phyloP scores from a whole-genome alignment of 2,888 invertebrate species.

The Drosophila crucigera region DNA sequence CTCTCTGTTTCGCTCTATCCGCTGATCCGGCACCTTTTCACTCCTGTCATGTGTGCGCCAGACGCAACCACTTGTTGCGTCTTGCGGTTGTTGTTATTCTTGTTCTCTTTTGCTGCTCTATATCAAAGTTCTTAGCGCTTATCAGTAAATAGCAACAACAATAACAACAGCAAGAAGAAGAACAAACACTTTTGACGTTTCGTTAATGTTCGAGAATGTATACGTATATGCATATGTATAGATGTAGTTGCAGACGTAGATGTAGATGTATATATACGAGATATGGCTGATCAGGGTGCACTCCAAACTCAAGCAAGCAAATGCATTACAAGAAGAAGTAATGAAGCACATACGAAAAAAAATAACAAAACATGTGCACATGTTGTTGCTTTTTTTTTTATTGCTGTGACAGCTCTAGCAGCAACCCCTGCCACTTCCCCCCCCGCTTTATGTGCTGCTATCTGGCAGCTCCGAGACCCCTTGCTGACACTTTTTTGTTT shows the following conservation, averaged over 20 bases:
- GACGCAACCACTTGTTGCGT: slow-evolving; percentile 41
- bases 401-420: slow-evolving; percentile 10
- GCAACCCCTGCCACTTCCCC: not conserved
- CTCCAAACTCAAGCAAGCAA: slow-evolving; percentile 19
- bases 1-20: not conserved
- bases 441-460: slow-evolving; percentile 44
- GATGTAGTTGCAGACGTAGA: slow-evolving; percentile 5
- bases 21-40: slow-evolving; percentile 22
- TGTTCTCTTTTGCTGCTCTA: slow-evolving; percentile 38
- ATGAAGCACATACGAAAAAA: not conserved
- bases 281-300: slow-evolving; percentile 25
- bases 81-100: slow-evolving; percentile 8
- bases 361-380: slow-evolving; percentile 43
- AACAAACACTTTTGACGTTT: slow-evolving; percentile 14
- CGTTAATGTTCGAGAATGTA: slow-evolving; percentile 1
- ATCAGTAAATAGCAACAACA: slow-evolving; percentile 38
- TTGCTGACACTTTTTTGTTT: slow-evolving; percentile 65
- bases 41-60: slow-evolving; percentile 36
- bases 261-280: not conserved
- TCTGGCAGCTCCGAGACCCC: slow-evolving; percentile 56
- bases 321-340: slow-evolving; percentile 37
- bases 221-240: not conserved
- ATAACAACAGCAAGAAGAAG: slow-evolving; percentile 6
- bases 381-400: slow-evolving; percentile 13
- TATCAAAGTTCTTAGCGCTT: slow-evolving; percentile 60